Evolutionary conservation across 2,888 invertebrate genomes (phyloP), one percentile per base, ranked within the genome.

Genomic region (Blera fallax): DNA sequence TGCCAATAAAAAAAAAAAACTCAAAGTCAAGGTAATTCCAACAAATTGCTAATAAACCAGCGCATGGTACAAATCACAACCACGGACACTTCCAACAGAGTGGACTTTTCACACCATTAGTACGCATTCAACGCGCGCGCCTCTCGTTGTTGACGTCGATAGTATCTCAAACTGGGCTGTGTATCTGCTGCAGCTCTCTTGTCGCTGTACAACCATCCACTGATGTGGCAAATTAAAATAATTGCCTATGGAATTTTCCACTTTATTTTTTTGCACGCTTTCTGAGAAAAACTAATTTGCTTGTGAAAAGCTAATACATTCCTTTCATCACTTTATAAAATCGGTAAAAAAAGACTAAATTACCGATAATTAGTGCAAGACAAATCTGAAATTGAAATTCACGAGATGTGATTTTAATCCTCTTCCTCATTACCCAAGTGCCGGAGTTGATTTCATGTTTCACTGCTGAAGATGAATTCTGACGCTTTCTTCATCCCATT

Each of bases 81-180:
- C n/a, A 64, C 37, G 48, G 65, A 80, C 50, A 80, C 48, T 37
- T 60, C 67, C 29, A 58, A n/a, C 27, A 50, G 58, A 65, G 79
- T 65, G 58, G 79, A 73, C 58, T 73, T 65, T 80, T 80, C 79
- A 73, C 79, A 73, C 79, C 65, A 80, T 80, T 65, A 80, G 65
- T 80, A 60, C 73, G 50, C 58, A 80, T 80, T 65, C 73, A 65
- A 65, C 65, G 67, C 50, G 67, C 40, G 77, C 58, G 29, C 62
- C 10, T 24, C 37, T 70, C 70, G 32, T 65, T 45, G 64, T 43
- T 40, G 18, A 14, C 29, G 37, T 27, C 27, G 60, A 70, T 48
- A 37, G 37, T 37, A 79, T 72, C 79, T 73, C 14, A 58, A 67
- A 58, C 67, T 67, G 58, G 76, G 29, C 37, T 58, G n/a, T 50